phyloP scores from a whole-genome alignment of 2,113 vertebrate species.

The Ursus arctos region DNA sequence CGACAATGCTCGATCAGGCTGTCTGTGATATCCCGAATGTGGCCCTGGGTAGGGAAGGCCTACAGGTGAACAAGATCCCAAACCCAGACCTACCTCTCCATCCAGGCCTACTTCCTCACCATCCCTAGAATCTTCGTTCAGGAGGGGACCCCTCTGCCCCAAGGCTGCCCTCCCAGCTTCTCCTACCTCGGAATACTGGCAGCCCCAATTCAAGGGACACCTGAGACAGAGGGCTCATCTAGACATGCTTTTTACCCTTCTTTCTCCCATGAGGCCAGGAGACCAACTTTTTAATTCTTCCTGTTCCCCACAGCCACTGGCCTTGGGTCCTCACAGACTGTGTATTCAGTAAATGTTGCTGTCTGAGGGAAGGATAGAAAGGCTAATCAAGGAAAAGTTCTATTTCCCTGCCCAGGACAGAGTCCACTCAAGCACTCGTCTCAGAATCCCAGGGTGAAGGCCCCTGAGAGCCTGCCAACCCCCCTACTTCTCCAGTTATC shows the following conservation, averaged over 20 bases:
- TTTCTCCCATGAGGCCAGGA: background rate
- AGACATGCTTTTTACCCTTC: background rate
- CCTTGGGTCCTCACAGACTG: background rate
- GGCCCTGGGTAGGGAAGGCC: slow-evolving; percentile 85
- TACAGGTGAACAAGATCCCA: background rate
- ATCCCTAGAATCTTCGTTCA: background rate
- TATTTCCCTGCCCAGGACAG: background rate
- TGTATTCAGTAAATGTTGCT: background rate
- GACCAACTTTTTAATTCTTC: background rate
- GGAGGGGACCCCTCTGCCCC: background rate
- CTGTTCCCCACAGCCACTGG: background rate
- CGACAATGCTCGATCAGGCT: slow-evolving; percentile 95
- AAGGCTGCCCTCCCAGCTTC: background rate
- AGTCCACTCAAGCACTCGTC: background rate
- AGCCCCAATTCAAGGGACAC: background rate
- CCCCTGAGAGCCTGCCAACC: background rate
- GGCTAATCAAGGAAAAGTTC: background rate
- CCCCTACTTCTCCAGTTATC: background rate
- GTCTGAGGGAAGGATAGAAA: background rate
- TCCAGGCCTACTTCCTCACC: background rate
- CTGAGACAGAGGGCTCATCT: background rate
- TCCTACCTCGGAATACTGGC: background rate
- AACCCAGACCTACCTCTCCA: background rate
- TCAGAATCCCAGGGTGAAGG: background rate
- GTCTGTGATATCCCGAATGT: slow-evolving; percentile 96